Conservation (phyloP, 2,888 invertebrate genomes). For the Volucella inanis region DNA sequence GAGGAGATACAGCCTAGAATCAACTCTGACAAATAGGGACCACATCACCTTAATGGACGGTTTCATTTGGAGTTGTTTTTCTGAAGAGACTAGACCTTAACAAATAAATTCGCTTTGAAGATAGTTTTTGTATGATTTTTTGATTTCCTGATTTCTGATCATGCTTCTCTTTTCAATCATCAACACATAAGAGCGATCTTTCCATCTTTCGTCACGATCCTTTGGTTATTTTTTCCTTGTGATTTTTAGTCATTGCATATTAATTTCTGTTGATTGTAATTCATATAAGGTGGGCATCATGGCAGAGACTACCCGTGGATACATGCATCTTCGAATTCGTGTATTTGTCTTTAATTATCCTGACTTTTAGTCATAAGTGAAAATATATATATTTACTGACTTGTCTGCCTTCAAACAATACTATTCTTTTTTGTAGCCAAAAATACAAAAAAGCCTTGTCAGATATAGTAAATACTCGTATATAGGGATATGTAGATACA, state of each 20-base stretch:
- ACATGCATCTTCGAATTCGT: conserved; percentile 40
- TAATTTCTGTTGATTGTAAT: conserved; percentile 56
- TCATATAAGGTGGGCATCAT: conserved; percentile 24
- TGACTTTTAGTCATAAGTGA: conserved; percentile 58
- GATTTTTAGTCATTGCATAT: conserved; percentile 65
- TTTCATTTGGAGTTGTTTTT: conserved; percentile 49
- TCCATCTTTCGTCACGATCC: background rate
- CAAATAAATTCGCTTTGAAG: conserved; percentile 11
- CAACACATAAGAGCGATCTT: conserved; percentile 25
- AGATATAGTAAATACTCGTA: too few species aligned
- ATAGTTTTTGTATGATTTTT: conserved; percentile 40
- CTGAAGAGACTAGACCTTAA: background rate
- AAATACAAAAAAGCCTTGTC: conserved; percentile 5
- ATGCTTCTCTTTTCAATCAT: conserved; percentile 39
- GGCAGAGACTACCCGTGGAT: conserved; percentile 37
- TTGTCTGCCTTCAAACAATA: conserved; percentile 19
- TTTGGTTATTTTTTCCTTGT: conserved; percentile 16
- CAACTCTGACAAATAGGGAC: conserved; percentile 44
- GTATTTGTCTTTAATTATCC: conserved; percentile 67
- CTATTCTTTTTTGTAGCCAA: conserved; percentile 38
- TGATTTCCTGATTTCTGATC: conserved; percentile 64
- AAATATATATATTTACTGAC: conserved; percentile 28
- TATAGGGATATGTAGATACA: conserved; percentile 9
- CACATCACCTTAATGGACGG: conserved; percentile 43
- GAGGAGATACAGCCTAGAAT: conserved; percentile 66